Percentiles rank a stretch among this genome's conserved stretches.
phyloP scores from a whole-genome alignment of 2,888 invertebrate species.

The Eupithecia centaureata region DNA sequence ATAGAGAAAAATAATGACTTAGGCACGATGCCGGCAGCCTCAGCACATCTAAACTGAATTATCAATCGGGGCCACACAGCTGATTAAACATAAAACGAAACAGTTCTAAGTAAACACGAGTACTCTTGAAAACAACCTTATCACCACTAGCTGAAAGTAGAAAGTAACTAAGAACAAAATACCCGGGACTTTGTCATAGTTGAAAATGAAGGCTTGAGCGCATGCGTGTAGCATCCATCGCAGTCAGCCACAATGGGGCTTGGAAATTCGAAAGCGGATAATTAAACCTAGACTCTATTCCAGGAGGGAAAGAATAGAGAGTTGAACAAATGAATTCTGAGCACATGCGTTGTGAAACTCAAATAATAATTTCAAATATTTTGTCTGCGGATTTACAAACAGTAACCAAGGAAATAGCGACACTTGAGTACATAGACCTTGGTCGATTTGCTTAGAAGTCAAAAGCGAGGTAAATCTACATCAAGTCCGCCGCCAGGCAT shows the following conservation, averaged over 20 bases:
- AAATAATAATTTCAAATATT: slow-evolving; percentile 68
- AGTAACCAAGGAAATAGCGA: slow-evolving; percentile 62
- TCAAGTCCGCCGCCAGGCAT: slow-evolving; percentile 20
- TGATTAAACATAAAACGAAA: slow-evolving; percentile 74
- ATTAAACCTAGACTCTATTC: slow-evolving; percentile 50
- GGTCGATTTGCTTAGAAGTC: slow-evolving; percentile 40
- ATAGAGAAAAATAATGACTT: slow-evolving; percentile 48
- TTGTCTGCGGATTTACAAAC: slow-evolving; percentile 65
- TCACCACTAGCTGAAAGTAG: slow-evolving; percentile 39
- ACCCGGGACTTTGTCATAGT: slow-evolving; percentile 57
- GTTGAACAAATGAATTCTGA: slow-evolving; percentile 31
- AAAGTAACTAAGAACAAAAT: slow-evolving; percentile 61
- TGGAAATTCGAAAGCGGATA: slow-evolving; percentile 46
- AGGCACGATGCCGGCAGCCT: slow-evolving; percentile 65
- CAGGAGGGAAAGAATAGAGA: slow-evolving; percentile 43
- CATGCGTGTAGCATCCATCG: slow-evolving; percentile 65
- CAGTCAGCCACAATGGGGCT: slow-evolving; percentile 55
- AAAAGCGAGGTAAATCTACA: slow-evolving; percentile 27
- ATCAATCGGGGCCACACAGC: slow-evolving; percentile 78
- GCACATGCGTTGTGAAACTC: slow-evolving; percentile 63
- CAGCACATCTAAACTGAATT: slow-evolving; percentile 72
- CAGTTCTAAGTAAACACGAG: slow-evolving; percentile 55
- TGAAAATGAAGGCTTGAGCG: slow-evolving; percentile 62
- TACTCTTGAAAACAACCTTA: slow-evolving; percentile 64
- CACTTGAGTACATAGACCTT: slow-evolving; percentile 57